Conservation (phyloP, 2,113 vertebrate genomes). For the Larimichthys polyactis region DNA sequence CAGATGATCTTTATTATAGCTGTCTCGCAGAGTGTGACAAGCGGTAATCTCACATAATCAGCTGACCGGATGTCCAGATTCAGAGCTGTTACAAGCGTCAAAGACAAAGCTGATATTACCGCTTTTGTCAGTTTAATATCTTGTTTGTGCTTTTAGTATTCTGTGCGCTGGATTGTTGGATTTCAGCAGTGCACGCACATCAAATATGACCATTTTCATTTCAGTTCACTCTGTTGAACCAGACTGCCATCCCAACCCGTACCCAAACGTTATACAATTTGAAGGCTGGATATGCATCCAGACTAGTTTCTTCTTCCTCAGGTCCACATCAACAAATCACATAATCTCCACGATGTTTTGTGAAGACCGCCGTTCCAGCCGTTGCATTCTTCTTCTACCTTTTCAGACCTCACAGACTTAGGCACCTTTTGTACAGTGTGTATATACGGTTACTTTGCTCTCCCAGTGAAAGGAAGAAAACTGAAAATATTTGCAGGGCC, state of each 20-base stretch:
- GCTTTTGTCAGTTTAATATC: neutral
- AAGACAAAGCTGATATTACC: neutral
- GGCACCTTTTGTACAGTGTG: neutral
- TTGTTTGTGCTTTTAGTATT: neutral
- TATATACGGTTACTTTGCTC: neutral
- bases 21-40: neutral
- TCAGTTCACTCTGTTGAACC: neutral
- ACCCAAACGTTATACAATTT: neutral
- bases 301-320: neutral
- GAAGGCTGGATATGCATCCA: neutral
- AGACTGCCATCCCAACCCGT: too few species aligned
- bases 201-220: neutral
- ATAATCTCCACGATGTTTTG: neutral
- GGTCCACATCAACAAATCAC: neutral
- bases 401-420: neutral
- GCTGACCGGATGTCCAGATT: neutral
- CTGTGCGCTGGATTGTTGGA: neutral
- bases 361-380: neutral
- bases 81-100: neutral
- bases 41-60: neutral
- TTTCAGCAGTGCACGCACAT: neutral
- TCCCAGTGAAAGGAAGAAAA: neutral
- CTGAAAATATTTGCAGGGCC: neutral
- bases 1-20: neutral
- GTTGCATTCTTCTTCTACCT: neutral